Conservation (phyloP, 2,797 vertebrate genomes). For the Enteromius viviparus region DNA sequence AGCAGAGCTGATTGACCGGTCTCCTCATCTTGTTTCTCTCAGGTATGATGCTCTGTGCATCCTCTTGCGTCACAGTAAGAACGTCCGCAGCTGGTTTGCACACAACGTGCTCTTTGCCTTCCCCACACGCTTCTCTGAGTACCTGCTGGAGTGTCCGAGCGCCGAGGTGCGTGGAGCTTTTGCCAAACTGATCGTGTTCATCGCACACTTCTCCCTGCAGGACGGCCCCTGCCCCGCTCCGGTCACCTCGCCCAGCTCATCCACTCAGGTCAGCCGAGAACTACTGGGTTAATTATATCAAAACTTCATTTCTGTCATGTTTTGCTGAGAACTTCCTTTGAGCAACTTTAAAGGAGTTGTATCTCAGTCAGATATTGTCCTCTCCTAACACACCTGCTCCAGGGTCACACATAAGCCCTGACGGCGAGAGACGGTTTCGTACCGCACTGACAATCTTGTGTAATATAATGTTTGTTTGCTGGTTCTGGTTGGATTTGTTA, state of each 20-base stretch:
- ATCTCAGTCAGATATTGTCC: too few relatives aligned
- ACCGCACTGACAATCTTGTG: too few relatives aligned
- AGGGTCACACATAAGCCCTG: neutral
- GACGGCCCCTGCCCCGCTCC: conserved; percentile 95
- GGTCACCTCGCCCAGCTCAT: conserved; percentile 90
- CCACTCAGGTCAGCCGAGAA: conserved; percentile 83
- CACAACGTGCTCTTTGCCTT: conserved; percentile 97
- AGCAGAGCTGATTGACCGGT: neutral
- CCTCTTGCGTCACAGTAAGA: conserved; percentile 98
- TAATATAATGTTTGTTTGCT: too few relatives aligned
- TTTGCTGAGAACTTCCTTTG: too few relatives aligned
- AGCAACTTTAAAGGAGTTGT: too few relatives aligned
- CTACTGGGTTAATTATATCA: neutral
- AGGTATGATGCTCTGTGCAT: conserved; percentile 98
- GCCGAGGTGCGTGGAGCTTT: conserved; percentile 97
- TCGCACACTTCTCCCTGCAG: conserved; percentile 98
- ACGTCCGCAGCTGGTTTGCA: conserved; percentile 99
- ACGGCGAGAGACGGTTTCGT: too few relatives aligned
- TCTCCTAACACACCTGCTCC: too few relatives aligned
- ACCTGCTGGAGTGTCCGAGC: conserved; percentile 97
- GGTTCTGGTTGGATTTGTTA: too few relatives aligned
- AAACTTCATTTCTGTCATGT: too few relatives aligned
- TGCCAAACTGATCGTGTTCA: conserved; percentile 98
- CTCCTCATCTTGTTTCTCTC: neutral
- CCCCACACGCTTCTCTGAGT: conserved; percentile 96